Evolutionary conservation across 92 coral and sea anemone genomes (phyloP).

Genomic region (Epizoanthus ramosus): DNA sequence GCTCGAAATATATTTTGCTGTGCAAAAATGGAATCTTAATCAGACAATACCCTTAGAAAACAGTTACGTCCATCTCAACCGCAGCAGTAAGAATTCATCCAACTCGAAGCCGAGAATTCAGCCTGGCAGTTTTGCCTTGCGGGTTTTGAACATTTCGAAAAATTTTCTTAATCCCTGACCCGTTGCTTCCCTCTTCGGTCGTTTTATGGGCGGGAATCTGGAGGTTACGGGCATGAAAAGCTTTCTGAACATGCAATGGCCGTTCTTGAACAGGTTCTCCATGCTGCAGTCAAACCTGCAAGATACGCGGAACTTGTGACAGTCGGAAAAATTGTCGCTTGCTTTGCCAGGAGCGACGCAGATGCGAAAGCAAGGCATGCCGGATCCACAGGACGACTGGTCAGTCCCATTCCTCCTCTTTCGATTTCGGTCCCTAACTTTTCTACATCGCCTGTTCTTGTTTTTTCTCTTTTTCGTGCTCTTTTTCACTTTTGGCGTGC

Average conservation of each 20-base stretch:
- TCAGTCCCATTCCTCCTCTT: slow-evolving; percentile 9
- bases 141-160: not conserved
- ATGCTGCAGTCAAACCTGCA: slow-evolving; percentile 33
- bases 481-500: not conserved
- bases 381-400: too few relatives aligned
- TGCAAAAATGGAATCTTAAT: too few relatives aligned
- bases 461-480: slow-evolving; percentile 7
- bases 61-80: too few relatives aligned
- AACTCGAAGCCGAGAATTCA: too few relatives aligned
- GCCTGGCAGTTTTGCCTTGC: too few relatives aligned
- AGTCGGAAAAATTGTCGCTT: slow-evolving; percentile 16
- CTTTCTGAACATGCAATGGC: slow-evolving; percentile 11
- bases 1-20: too few relatives aligned
- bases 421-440: slow-evolving; percentile 1
- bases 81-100: too few relatives aligned
- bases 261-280: slow-evolving; percentile 4
- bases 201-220: not conserved
- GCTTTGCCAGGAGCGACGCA: slow-evolving; percentile 30
- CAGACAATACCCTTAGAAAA: too few relatives aligned
- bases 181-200: not conserved
- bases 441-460: slow-evolving; percentile 13
- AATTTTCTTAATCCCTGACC: not conserved
- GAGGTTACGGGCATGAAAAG: slow-evolving; percentile 22
- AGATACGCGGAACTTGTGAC: slow-evolving; percentile 36
- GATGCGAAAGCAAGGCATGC: slow-evolving; percentile 33